Evolutionary conservation across 2,888 invertebrate genomes (phyloP), one percentile per base, ranked within the genome.

Genomic region (Ceratothoa steindachneri): DNA sequence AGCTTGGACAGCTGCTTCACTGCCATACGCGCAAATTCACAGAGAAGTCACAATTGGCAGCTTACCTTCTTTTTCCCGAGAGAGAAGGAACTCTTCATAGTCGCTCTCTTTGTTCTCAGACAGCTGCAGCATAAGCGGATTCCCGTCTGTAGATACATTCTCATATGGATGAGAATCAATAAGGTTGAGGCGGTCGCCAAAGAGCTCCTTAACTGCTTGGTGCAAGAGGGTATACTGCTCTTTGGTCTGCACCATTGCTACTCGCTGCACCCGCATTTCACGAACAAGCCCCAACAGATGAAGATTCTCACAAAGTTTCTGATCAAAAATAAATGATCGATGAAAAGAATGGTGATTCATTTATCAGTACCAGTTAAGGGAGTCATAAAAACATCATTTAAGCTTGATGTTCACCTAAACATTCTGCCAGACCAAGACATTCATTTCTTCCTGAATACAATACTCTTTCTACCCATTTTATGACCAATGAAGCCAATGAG

Each of bases 171-270:
- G 87, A 24, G 86, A 85, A 75, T 87, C 86, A 79, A 87, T 86
- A 75, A 86, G 71, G 83, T 31, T 51, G 9, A 71, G 66, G 19
- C 71, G 31, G 77, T 87, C 86, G 81, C 85, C 83, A 81, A 88
- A 88, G 60, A 88, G 81, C 77, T 86, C 86, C 72, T 85, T 82
- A 19, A 88, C 86, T 30, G 87, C 87, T 77, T 86, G 83, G 81
- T 88, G 87, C 4, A 87, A 87, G 72, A 87, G 84, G 66, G 86
- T 84, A 82, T 88, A 88, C 82, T 88, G 88, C 77, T 88, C 88
- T 83, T 85, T 85, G 3, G 86, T 85, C 81, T 86, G 85, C 67
- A 86, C 86, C 86, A 86, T 85, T 67, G 86, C 87, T 79, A 87
- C 86, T 71, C 88, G 83, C 80, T 88, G 88, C 73, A 84, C 84